These are phyloP conservation scores for Oophaga pumilio DNA, from an alignment of 2,113 vertebrate species.

Conservation along the genomic window DNA sequence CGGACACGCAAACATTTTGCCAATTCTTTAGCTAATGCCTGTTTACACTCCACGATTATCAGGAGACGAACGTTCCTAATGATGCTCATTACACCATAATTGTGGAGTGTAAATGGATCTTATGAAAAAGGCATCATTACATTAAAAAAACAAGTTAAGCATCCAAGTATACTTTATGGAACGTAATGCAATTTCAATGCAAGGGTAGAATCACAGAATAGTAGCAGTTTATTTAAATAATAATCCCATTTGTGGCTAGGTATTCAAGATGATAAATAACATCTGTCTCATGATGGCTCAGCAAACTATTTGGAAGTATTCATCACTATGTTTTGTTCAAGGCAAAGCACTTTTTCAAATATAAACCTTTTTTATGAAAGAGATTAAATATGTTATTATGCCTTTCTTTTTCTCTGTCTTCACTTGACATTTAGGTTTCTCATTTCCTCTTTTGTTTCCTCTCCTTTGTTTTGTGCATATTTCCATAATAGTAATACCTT, in stretches of 20 bases:
- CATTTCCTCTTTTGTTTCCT: conserved; percentile 6
- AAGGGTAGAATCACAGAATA: conserved; percentile 56
- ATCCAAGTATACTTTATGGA: conserved; percentile 58
- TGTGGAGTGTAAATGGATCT: no score
- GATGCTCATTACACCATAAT: no score
- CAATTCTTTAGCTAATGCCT: no score
- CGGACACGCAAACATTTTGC: no score
- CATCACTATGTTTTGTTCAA: conserved; percentile 65
- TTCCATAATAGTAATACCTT: not conserved
- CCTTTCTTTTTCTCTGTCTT: not conserved
- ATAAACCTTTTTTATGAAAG: conserved; percentile 61
- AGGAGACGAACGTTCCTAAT: no score
- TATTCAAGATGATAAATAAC: conserved; percentile 70
- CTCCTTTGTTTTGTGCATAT: not conserved
- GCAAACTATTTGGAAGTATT: conserved; percentile 68
- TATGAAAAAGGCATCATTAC: no score
- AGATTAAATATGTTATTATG: conserved; percentile 46
- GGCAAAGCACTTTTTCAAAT: conserved; percentile 64
- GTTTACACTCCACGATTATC: no score
- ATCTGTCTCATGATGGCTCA: conserved; percentile 65
- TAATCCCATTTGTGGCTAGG: conserved; percentile 65
- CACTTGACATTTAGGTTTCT: not conserved
- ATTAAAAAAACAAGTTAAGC: not conserved
- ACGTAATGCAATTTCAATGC: conserved; percentile 46
- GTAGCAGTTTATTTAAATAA: conserved; percentile 68